Conservation (phyloP, 1,140 invertebrate species). For the Teleogryllus occipitalis region DNA sequence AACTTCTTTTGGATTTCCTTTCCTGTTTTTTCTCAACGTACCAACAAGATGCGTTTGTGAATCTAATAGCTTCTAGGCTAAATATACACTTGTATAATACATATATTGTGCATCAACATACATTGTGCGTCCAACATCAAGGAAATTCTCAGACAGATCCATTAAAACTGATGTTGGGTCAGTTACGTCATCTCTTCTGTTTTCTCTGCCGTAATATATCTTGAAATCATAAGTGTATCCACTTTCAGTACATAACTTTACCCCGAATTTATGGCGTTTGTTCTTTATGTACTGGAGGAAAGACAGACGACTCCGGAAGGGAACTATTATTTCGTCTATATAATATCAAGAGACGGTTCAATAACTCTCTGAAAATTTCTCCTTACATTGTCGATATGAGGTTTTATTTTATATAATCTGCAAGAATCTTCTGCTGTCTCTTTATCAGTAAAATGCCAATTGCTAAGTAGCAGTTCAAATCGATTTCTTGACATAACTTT, state of each 20-base stretch:
- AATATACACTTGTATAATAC: constrained; percentile 24
- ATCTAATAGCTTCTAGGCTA: constrained; percentile 31
- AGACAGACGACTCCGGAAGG: constrained; percentile 33
- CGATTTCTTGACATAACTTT: constrained; percentile 31
- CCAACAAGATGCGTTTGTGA: constrained; percentile 23
- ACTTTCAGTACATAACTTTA: constrained; percentile 33
- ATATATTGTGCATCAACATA: constrained; percentile 30
- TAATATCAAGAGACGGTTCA: constrained; percentile 29
- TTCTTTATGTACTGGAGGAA: constrained; percentile 35
- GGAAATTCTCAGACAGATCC: constrained; percentile 3
- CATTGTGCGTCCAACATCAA: constrained; percentile 27
- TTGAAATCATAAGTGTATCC: constrained; percentile 34
- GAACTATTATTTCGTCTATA: constrained; percentile 37
- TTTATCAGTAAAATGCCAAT: constrained; percentile 34
- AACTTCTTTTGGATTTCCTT: constrained; percentile 29
- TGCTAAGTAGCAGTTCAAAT: constrained; percentile 33
- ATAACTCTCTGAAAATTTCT: constrained; percentile 31
- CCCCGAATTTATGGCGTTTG: constrained; percentile 36
- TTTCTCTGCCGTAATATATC: constrained; percentile 32
- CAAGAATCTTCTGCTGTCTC: constrained; percentile 21
- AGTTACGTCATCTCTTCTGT: constrained; percentile 15
- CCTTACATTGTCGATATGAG: constrained; percentile 28
- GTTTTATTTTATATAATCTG: constrained; percentile 31
- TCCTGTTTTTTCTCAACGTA: constrained; percentile 30
- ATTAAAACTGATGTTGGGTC: too few species aligned